These are phyloP conservation scores for Hemibagrus wyckioides DNA, from an alignment of 2,113 vertebrate genomes.

Conservation along the genomic window DNA sequence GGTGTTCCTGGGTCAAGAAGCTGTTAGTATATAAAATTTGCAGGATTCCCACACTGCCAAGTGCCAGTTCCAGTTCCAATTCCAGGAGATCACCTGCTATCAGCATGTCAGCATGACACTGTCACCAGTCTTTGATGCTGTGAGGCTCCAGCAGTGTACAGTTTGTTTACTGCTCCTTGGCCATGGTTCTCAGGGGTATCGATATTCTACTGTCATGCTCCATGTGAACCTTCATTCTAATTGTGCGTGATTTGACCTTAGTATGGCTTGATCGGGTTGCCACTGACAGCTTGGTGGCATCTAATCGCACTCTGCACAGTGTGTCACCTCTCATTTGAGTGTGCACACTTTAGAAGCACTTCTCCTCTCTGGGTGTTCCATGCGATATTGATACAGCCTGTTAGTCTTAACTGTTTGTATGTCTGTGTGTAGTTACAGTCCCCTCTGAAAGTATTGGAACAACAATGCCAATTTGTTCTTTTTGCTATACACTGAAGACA, in stretches of 20 bases:
- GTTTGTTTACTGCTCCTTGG: constrained; percentile 64
- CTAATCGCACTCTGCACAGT: constrained; percentile 66
- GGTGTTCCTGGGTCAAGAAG: neutral
- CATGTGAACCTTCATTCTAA: constrained; percentile 59
- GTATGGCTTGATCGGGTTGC: constrained; percentile 62
- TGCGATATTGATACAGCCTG: constrained; percentile 37
- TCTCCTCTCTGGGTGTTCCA: constrained; percentile 5
- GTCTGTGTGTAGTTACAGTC: neutral
- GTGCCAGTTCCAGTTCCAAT: constrained; percentile 20
- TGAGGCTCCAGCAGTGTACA: constrained; percentile 67
- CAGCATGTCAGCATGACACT: neutral
- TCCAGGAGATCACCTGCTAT: constrained; percentile 40
- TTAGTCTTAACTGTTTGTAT: constrained; percentile 35
- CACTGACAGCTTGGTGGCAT: constrained; percentile 63
- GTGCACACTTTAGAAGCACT: constrained; percentile 50
- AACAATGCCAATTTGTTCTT: neutral
- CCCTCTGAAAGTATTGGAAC: neutral
- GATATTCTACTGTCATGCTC: constrained; percentile 48
- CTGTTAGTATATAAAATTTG: constrained; percentile 41
- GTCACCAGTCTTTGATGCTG: constrained; percentile 60
- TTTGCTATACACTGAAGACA: neutral
- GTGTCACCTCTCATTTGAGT: constrained; percentile 69
- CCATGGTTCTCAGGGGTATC: constrained; percentile 38
- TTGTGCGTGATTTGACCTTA: constrained; percentile 68
- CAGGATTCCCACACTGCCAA: neutral